phyloP scores from a whole-genome alignment of 53 echinoderm and acorn worm species.

The Luidia sarsii region DNA sequence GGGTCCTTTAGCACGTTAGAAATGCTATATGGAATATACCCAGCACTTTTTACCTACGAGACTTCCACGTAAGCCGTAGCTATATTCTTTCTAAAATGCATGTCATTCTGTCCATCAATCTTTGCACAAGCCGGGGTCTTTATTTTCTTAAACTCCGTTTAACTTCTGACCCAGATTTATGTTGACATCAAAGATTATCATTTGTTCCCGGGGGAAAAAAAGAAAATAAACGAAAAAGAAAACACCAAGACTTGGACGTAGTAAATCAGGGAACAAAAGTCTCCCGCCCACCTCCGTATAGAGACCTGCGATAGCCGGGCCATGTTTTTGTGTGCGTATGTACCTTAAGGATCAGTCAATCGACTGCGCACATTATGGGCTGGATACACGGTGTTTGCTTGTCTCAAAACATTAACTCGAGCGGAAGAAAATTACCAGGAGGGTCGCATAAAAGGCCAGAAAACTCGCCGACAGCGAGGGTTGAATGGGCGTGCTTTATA shows the following conservation, averaged over 20 bases:
- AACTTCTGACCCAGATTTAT: slow-evolving; percentile 46
- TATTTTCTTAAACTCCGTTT: slow-evolving; percentile 36
- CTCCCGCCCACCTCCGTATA: background rate
- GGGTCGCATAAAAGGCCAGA: slow-evolving; percentile 19
- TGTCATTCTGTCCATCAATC: background rate
- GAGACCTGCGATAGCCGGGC: no score
- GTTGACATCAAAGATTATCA: slow-evolving; percentile 42
- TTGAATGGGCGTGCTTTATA: slow-evolving; percentile 30
- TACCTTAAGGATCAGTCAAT: slow-evolving; percentile 46
- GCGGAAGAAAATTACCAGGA: slow-evolving; percentile 44
- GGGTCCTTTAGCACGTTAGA: no score
- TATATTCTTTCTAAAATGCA: no score
- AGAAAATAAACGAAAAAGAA: background rate
- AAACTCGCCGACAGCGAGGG: slow-evolving; percentile 14
- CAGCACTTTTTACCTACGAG: no score
- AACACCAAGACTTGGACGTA: background rate
- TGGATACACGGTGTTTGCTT: slow-evolving; percentile 1
- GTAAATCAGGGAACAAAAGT: background rate
- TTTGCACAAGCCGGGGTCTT: background rate
- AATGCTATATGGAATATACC: no score
- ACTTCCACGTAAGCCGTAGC: no score
- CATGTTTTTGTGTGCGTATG: slow-evolving; percentile 18
- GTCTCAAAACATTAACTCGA: slow-evolving; percentile 31
- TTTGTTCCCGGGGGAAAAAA: background rate
- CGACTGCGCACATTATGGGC: slow-evolving; percentile 40